phyloP scores from a whole-genome alignment of 2,888 invertebrate species.

The Hirtodrosophila confusa region DNA sequence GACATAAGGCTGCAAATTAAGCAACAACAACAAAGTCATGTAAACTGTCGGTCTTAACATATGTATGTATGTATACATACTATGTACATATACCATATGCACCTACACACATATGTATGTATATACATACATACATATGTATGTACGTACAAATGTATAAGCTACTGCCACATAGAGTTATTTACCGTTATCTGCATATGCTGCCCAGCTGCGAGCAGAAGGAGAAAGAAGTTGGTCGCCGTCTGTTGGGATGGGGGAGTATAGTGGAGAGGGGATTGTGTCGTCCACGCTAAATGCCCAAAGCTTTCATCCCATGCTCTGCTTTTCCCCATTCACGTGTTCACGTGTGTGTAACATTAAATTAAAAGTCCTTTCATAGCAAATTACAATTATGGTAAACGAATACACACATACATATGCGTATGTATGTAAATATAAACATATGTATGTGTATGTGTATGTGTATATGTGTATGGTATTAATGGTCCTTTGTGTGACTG shows the following conservation, averaged over 20 bases:
- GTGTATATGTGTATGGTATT: neutral
- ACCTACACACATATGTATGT: conserved; percentile 6
- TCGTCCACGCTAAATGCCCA: conserved; percentile 56
- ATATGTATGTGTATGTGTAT: neutral
- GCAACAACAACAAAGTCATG: conserved; percentile 59
- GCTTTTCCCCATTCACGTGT: conserved; percentile 34
- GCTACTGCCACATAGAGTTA: conserved; percentile 50
- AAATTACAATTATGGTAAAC: conserved; percentile 74
- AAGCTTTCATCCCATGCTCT: conserved; percentile 30
- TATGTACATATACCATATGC: conserved; percentile 13
- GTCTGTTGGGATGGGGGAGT: conserved; percentile 10
- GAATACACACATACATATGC: conserved; percentile 8
- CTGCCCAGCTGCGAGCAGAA: conserved; percentile 31
- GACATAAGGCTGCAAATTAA: conserved; percentile 80
- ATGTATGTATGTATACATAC: conserved; percentile 20
- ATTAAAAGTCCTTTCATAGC: conserved; percentile 67
- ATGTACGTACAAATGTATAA: conserved; percentile 9
- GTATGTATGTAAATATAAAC: conserved; percentile 4
- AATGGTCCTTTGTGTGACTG: conserved; percentile 34
- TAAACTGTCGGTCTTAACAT: conserved; percentile 52
- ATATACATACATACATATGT: no score
- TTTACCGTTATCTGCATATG: conserved; percentile 78
- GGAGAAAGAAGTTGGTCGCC: conserved; percentile 10
- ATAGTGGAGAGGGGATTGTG: neutral
- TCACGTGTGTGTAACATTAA: conserved; percentile 56